phyloP scores from a whole-genome alignment of 1,140 invertebrate genomes.

The Brachionus rubens region DNA sequence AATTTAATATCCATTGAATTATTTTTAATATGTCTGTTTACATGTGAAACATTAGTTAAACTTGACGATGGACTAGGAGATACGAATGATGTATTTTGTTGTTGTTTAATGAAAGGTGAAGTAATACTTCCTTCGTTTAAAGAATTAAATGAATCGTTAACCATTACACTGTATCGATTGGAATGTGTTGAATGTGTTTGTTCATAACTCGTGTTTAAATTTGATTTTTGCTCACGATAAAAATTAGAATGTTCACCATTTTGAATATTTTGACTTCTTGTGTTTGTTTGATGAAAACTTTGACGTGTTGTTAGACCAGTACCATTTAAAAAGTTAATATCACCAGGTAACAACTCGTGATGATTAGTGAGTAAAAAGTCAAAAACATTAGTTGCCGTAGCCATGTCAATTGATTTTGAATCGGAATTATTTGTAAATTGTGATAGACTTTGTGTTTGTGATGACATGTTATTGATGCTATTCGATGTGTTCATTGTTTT shows the following conservation, averaged over 20 bases:
- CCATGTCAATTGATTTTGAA: constrained; percentile 21
- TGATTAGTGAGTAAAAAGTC: constrained; percentile 44
- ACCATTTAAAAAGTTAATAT: constrained; percentile 23
- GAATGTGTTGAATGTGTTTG: not conserved
- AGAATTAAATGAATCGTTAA: constrained; percentile 23
- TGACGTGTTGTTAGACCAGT: not conserved
- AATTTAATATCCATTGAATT: constrained; percentile 27
- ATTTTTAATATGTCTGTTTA: constrained; percentile 38
- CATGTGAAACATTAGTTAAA: not conserved
- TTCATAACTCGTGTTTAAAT: not conserved
- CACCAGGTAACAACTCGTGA: constrained; percentile 4
- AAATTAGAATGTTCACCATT: not conserved
- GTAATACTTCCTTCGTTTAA: not conserved
- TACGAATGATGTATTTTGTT: not conserved
- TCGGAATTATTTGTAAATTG: not conserved
- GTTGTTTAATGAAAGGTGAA: not conserved
- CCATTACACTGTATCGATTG: constrained; percentile 28
- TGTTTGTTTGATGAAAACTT: not conserved
- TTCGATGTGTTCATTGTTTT: not conserved
- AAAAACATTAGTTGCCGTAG: constrained; percentile 42
- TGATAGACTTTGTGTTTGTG: not conserved
- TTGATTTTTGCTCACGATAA: not conserved
- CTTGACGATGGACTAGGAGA: constrained; percentile 12
- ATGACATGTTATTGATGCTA: constrained; percentile 21
- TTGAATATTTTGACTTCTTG: not conserved